Evolutionary conservation across 2,797 vertebrate species (phyloP), one percentile per base, ranked within the genome.

Genomic region (Rhadinocentrus ornatus): DNA sequence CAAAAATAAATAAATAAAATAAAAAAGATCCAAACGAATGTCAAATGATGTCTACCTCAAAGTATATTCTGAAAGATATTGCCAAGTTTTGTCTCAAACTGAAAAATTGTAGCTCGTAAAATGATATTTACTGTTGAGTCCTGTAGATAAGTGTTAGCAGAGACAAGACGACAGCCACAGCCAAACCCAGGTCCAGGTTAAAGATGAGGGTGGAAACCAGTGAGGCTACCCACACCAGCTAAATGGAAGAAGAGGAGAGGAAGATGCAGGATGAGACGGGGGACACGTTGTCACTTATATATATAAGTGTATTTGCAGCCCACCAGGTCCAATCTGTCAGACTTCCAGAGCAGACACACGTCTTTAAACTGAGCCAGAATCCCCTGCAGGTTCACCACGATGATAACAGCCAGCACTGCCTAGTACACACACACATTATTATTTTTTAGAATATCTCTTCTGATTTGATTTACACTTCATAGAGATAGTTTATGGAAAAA

Each of bases 351-450:
- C 75, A 91, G 91, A 10, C 73, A 39, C 24, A 97, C 68, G 61
- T 97, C 95, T 89, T 79, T 95, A 82, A 96, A 94, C 71, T 97
- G 96, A 78, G 93, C 95, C 78, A 97, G 92, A 87, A 96, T 95
- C 58, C 95, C 95, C 80, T 96, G 95, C 81, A 97, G 91, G 83
- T 97, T 98, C 85, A 97, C 95, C 75, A 97, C 93, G 69, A 96
- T 95, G 65, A 97, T 95, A 41, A 94, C 96, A 22, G 96, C 96
- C 60, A 97, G 87, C 83, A 96, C 94, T 37, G 96, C 93, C 96
- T 96, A 90, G 57, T 86, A 91, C 41, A 83, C 65, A 84, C 56
- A 77, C 41, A 39, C 6, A 65, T 20, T 58, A 52, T 12, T 50
- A 10, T 12, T 12, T 53, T 27, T 24, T 52, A n/a, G 6, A 46